These are phyloP conservation scores for Anarsia innoxiella DNA, from an alignment of 2,888 invertebrate species.

Conservation along the genomic window DNA sequence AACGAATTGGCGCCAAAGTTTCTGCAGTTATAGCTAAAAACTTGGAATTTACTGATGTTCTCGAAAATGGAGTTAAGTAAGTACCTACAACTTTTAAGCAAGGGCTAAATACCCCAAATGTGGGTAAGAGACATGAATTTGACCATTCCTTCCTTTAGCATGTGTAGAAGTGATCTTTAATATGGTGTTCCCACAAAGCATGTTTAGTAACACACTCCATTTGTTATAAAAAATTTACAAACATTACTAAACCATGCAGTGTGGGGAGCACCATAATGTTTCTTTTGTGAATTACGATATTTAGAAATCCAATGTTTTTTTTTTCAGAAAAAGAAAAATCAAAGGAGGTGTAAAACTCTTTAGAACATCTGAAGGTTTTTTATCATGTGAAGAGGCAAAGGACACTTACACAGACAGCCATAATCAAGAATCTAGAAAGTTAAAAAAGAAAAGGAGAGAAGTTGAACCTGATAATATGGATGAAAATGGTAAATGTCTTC, in stretches of 20 bases:
- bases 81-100: too few species aligned
- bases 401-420: constrained; percentile 49
- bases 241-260: too few species aligned
- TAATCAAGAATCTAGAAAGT: constrained; percentile 43
- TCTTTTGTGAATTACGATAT: too few species aligned
- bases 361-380: constrained; percentile 47
- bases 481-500: constrained; percentile 37
- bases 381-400: constrained; percentile 47
- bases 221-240: too few species aligned
- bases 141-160: too few species aligned
- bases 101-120: too few species aligned
- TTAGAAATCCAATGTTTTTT: too few species aligned
- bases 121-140: too few species aligned
- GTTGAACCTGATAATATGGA: constrained; percentile 24
- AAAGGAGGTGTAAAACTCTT: constrained; percentile 68
- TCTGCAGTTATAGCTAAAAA: constrained; percentile 60
- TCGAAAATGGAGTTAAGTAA: constrained; percentile 35
- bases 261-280: too few species aligned
- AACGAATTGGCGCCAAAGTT: constrained; percentile 64
- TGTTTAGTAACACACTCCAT: too few species aligned
- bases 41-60: constrained; percentile 53
- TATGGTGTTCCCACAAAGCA: too few species aligned
- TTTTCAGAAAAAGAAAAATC: constrained; percentile 47
- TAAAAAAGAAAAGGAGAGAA: constrained; percentile 35
- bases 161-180: too few species aligned